phyloP scores from a whole-genome alignment of 2,888 invertebrate genomes.

The Drosophila koepferae region DNA sequence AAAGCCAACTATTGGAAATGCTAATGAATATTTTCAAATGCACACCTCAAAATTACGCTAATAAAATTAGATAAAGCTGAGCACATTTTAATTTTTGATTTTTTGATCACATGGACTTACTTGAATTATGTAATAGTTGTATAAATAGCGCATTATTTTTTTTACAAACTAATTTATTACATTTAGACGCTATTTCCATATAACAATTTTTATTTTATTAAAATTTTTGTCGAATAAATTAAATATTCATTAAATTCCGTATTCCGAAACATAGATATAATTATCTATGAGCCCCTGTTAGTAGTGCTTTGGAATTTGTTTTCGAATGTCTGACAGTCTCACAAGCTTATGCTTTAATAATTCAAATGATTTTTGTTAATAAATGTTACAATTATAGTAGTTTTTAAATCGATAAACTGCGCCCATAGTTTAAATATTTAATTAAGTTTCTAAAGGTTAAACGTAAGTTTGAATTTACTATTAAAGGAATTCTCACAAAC shows the following conservation, averaged over 20 bases:
- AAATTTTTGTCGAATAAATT: not conserved
- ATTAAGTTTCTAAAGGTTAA: not conserved
- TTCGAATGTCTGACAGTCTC: not conserved
- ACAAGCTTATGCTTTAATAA: not conserved
- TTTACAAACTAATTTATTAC: not conserved
- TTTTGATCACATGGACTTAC: not conserved
- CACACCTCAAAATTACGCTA: not conserved
- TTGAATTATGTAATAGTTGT: not conserved
- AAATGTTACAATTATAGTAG: not conserved
- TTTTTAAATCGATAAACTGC: not conserved
- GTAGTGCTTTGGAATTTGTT: not conserved
- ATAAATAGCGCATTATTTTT: not conserved
- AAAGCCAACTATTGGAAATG: slow-evolving; percentile 27
- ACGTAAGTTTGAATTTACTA: not conserved
- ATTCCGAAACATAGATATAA: too few relatives aligned
- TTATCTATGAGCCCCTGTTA: too few relatives aligned
- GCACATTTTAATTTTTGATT: not conserved
- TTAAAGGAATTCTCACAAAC: not conserved
- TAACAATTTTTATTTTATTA: not conserved
- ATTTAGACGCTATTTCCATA: not conserved
- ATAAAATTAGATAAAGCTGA: not conserved
- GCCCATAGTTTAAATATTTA: not conserved
- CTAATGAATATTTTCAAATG: slow-evolving; percentile 1
- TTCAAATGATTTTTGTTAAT: not conserved
- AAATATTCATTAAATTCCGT: not conserved